phyloP scores from a whole-genome alignment of 2,888 invertebrate species.

The Entomobrya multifasciata region DNA sequence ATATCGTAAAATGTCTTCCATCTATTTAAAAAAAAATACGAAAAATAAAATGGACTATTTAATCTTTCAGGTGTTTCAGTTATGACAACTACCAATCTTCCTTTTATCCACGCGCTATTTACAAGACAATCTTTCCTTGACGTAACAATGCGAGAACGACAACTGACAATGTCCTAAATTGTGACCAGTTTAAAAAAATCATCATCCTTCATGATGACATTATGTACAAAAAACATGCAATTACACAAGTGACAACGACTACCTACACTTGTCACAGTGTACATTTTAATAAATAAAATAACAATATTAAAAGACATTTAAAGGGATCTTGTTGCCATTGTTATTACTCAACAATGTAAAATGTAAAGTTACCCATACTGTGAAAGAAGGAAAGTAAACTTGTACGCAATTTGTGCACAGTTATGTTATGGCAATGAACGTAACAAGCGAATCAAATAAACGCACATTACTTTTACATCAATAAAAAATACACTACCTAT shows the following conservation, averaged over 20 bases:
- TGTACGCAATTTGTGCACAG: neutral
- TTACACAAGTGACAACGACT: neutral
- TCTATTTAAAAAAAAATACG: too few relatives aligned
- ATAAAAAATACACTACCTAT: neutral
- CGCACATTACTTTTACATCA: neutral
- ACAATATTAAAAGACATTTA: too few relatives aligned
- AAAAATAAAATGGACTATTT: too few relatives aligned
- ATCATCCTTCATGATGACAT: too few relatives aligned
- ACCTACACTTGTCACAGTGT: neutral
- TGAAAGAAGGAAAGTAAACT: neutral
- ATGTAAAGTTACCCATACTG: neutral
- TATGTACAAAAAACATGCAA: neutral
- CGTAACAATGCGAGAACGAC: too few relatives aligned
- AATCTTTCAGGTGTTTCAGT: neutral
- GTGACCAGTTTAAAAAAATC: too few relatives aligned
- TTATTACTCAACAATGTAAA: neutral
- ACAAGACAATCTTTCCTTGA: too few relatives aligned
- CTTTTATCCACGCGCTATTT: neutral
- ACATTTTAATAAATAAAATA: too few relatives aligned
- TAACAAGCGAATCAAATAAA: neutral
- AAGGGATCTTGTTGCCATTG: neutral
- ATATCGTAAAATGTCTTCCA: constrained; percentile 81
- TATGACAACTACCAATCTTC: neutral
- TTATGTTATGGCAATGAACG: neutral
- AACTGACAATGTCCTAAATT: too few relatives aligned